These are phyloP conservation scores for Pilophorus perplexus DNA, from an alignment of 2,888 invertebrate genomes.

Conservation along the genomic window DNA sequence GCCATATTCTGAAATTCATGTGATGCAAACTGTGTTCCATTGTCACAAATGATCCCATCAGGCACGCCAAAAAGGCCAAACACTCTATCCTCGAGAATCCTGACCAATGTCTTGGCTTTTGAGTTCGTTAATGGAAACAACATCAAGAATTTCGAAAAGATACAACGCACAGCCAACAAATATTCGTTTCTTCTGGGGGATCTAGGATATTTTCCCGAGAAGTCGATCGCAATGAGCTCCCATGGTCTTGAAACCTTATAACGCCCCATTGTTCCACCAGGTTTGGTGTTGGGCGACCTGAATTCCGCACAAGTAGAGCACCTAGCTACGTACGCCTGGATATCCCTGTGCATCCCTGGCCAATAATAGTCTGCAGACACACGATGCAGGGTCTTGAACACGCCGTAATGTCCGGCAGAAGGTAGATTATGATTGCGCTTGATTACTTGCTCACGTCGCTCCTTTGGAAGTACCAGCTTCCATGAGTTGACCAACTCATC, in stretches of 20 bases:
- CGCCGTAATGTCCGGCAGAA: background rate
- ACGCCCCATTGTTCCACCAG: slow-evolving; percentile 6
- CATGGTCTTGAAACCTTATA: slow-evolving; percentile 38
- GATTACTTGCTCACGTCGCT: background rate
- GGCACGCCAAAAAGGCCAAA: slow-evolving; percentile 47
- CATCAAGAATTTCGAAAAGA: slow-evolving; percentile 49
- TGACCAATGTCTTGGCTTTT: background rate
- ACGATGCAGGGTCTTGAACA: slow-evolving; percentile 30
- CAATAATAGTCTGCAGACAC: slow-evolving; percentile 9
- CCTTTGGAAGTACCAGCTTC: background rate
- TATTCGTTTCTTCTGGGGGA: background rate
- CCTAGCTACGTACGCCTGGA: background rate
- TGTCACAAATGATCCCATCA: slow-evolving; percentile 46
- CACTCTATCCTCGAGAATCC: slow-evolving; percentile 37
- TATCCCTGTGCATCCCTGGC: slow-evolving; percentile 7
- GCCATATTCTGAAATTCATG: slow-evolving; percentile 38
- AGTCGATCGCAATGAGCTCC: slow-evolving; percentile 32
- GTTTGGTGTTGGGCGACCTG: background rate
- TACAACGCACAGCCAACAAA: slow-evolving; percentile 47
- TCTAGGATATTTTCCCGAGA: slow-evolving; percentile 5
- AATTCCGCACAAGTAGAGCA: background rate
- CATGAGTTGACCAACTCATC: background rate
- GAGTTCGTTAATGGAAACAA: slow-evolving; percentile 39
- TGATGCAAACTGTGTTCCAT: slow-evolving; percentile 47
- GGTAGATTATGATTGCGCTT: slow-evolving; percentile 10